phyloP scores from a whole-genome alignment of 2,113 vertebrate genomes.

The Circaetus cinerascens region DNA sequence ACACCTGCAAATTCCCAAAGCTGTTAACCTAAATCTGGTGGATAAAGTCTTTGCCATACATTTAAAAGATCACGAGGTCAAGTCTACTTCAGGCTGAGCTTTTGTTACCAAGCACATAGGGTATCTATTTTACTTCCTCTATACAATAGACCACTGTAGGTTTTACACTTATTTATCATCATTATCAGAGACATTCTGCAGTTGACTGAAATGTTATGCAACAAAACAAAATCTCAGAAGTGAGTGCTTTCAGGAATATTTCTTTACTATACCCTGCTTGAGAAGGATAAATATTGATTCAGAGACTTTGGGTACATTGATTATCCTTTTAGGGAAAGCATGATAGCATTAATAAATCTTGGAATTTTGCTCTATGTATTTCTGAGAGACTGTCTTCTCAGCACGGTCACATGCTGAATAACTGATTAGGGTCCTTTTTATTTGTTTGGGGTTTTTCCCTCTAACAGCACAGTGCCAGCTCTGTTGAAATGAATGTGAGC shows the following conservation, averaged over 20 bases:
- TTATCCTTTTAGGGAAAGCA: constrained; percentile 48
- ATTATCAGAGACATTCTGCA: background rate
- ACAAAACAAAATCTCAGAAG: constrained; percentile 13
- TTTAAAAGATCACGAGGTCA: constrained; percentile 53
- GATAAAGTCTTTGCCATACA: constrained; percentile 45
- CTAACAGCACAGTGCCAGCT: background rate
- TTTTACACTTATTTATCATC: constrained; percentile 9
- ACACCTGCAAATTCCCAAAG: constrained; percentile 62
- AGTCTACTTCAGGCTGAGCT: constrained; percentile 26
- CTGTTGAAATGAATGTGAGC: background rate
- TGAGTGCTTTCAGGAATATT: constrained; percentile 14
- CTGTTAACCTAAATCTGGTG: constrained; percentile 59
- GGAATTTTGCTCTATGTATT: constrained; percentile 6
- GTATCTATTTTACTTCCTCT: background rate
- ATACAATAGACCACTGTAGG: background rate
- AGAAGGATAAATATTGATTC: constrained; percentile 33
- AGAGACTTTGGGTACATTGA: background rate
- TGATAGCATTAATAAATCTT: constrained; percentile 25
- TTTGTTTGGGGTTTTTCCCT: background rate
- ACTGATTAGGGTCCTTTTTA: background rate
- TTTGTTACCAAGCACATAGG: background rate
- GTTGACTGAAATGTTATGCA: constrained; percentile 30
- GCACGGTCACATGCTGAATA: background rate
- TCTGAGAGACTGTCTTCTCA: background rate
- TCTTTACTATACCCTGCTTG: background rate